Base-by-base conservation (phyloP, 2,888 invertebrate genomes). In the Drosophila mimica region DNA sequence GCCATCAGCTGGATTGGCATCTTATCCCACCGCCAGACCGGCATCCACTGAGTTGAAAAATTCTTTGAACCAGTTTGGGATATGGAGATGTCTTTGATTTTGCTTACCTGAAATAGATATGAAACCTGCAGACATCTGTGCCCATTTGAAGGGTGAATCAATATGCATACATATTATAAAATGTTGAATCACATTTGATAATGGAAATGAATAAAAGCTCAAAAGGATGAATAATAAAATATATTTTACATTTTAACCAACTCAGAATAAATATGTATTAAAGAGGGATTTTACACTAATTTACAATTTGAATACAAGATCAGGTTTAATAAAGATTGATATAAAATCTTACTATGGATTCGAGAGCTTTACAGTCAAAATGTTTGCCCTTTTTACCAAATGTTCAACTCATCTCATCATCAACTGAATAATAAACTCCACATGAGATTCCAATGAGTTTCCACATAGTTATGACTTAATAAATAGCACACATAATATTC, bases 91-190 rank as follows among this genome's bases (percentile, higher is more conserved):
- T 56, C 57, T 65, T 51, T 8, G 49, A 73, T 54, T 63, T 61
- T 54, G 62, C 65, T 68, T 78, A 70, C 66, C 64, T 69, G 48
- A 8, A 9, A n/a, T 25, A 40, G 33, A 34, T 67, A 34, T 34
- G n/a, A 43, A 43, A 28, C 36, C 15, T 17, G 20, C 25, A 8
- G 46, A 20, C 13, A 30, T 36, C 13, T 13, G 5, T 20, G 31
- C 8, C 43, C 17, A 33, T 53, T n/a, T 6, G 8, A 28, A 11
- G 6, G 28, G 4, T 25, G 4, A 40, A 11, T 38, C 54, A 36
- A 17, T 15, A 36, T 34, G 34, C 15, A 9, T 13, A 9, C 4
- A 36, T 28, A 25, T 7, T 6, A 33, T 33, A 17, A 25, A 17
- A 4, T 33, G 0, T 1, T 13, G n/a, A 13, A 20, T 49, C 28